Percentiles rank a stretch among this genome's conserved stretches.
Evolutionary conservation across 2,113 vertebrate species (phyloP).

Genomic region (Microtus pennsylvanicus): DNA sequence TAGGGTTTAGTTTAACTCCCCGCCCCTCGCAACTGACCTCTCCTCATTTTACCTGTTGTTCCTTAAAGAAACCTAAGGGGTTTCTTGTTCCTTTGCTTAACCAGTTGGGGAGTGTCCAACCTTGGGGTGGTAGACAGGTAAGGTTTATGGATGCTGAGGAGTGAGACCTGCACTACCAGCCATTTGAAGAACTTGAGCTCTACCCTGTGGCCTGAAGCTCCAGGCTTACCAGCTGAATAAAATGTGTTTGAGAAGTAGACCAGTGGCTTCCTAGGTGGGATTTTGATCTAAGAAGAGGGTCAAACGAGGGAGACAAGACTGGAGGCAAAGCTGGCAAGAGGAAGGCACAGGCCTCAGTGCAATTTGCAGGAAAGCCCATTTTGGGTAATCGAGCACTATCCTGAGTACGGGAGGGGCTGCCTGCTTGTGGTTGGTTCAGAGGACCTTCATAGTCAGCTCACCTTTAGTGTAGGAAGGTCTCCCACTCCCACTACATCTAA

Average conservation of each 20-base stretch:
- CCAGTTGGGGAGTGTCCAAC: not conserved
- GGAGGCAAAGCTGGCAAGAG: not conserved
- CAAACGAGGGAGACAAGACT: not conserved
- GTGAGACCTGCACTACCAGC: not conserved
- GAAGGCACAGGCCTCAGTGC: not conserved
- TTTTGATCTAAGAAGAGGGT: slow-evolving; percentile 1
- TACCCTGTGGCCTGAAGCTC: not conserved
- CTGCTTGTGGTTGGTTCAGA: not conserved
- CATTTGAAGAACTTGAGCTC: slow-evolving; percentile 3
- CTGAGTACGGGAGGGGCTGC: not conserved
- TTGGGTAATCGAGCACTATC: not conserved
- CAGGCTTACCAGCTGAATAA: not conserved
- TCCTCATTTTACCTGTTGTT: slow-evolving; percentile 16
- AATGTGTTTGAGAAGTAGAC: not conserved
- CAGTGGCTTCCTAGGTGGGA: not conserved
- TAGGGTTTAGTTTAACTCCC: slow-evolving; percentile 28
- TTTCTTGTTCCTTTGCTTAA: slow-evolving; percentile 21
- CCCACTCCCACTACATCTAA: not conserved
- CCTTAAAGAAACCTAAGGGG: not conserved
- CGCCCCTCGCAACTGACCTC: not conserved
- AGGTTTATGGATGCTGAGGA: not conserved
- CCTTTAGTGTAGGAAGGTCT: not conserved
- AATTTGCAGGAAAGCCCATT: not conserved
- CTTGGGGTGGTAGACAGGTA: not conserved
- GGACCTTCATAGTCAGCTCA: not conserved